Base-by-base conservation (phyloP, 2,888 invertebrate species). In the Dasypogon diadema region DNA sequence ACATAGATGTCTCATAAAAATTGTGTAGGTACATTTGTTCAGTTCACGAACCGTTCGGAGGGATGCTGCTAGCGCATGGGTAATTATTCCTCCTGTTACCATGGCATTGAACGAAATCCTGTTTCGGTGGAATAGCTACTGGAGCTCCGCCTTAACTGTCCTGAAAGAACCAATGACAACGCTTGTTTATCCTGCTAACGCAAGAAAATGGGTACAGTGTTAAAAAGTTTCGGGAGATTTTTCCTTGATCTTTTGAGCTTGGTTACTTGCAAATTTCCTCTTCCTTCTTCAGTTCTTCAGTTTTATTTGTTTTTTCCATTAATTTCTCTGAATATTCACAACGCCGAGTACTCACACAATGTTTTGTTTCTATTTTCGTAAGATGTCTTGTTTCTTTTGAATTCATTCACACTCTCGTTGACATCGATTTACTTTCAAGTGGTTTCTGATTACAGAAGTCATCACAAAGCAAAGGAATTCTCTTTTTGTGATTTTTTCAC, bases 401-500 rank as follows among this genome's bases (percentile, higher is more conserved):
- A 51, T 16, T 51, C 58, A 58, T 58, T 58, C 65, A 65, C 48
- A 48, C 63, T n/a, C n/a, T 42, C 46, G 26, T 65, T 65, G 65
- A 65, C 65, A 65, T 42, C 65, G 16, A 65, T 65, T 65, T 24
- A 65, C 65, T 65, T 65, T 65, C 65, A 65, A 65, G 65, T 65
- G 65, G 65, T 65, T 14, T 65, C 65, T 65, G 18, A 48, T 65
- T 65, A 65, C 65, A 65, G 24, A 22, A 42, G 46, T 24, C 21
- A 65, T 24, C 12, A 34, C 24, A 18, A 6, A 46, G 46, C 65
- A 46, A 21, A 51, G 18, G 21, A 51, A 51, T 8, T 21, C n/a
- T n/a, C n/a, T 51, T 51, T 51, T n/a, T 51, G 51, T 51, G 1
- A 21, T 16, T 4, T 51, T 51, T 51, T 51, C 18, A 51, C 21